Base-by-base conservation (phyloP, 2,797 vertebrate species). In the Lates japonicus region DNA sequence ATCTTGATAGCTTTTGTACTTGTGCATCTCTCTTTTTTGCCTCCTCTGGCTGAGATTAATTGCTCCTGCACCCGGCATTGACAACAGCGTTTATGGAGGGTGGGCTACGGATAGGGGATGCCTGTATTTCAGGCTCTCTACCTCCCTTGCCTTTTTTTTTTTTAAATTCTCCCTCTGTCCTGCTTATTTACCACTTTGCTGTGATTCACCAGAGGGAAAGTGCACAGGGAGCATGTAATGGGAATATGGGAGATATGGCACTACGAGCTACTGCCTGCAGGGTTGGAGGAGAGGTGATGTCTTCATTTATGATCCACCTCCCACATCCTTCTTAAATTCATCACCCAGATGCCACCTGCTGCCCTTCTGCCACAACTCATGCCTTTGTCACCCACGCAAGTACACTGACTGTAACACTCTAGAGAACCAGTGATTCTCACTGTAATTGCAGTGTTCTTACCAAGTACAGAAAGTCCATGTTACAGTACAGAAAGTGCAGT, bases 31-130 rank as follows among this genome's bases (percentile, higher is more conserved):
- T 92, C 73, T 82, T 82, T 82, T 81, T 82, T 81, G 70, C 86
- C 78, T 91, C 86, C 87, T 88, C 83, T 78, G 67, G 79, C 89
- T 78, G 77, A 95, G 94, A 95, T 95, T 92, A 95, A 95, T 95
- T 94, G 90, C 91, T 91, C 74, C 72, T 72, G 75, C 70, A 79
- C 66, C 70, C 73, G 74, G 44, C 73, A 85, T 84, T 93, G 93
- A 95, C 94, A 95, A 93, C 87, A 89, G 88, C 78, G 33, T 94
- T 95, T 93, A 95, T 93, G 89, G 91, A 86, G 57, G 81, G 88
- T 87, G 83, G 84, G 65, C 70, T 76, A 11, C 68, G 61, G 80
- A 87, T 91, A 81, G 73, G 69, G 80, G 85, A 87, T 74, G 83
- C 87, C 81, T 76, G 90, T 80, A 86, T 90, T 90, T 94, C 83